These are phyloP conservation scores for Vireo altiloquus DNA, from an alignment of 2,113 vertebrate genomes.

Conservation along the genomic window DNA sequence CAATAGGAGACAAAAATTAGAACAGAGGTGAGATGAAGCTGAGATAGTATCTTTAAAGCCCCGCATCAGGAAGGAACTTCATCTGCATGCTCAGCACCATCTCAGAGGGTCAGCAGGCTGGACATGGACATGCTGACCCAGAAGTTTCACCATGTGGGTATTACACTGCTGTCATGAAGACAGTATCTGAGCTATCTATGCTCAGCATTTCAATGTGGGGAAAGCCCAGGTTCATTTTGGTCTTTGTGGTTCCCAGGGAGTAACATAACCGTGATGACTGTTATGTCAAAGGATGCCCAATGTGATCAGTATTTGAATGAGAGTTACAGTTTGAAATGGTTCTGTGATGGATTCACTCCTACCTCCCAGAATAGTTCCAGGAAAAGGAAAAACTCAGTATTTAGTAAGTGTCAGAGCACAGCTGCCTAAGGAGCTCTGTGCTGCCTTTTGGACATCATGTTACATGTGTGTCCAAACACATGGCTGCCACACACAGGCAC, in stretches of 20 bases:
- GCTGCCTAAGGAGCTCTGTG: neutral
- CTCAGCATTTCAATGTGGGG: neutral
- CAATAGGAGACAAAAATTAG: neutral
- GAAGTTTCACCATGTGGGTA: neutral
- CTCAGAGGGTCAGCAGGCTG: neutral
- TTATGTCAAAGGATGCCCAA: neutral
- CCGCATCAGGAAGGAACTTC: neutral
- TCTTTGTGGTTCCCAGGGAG: neutral
- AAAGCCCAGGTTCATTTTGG: neutral
- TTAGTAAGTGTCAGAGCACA: neutral
- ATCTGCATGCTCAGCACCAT: rapidly evolving
- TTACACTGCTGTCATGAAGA: neutral
- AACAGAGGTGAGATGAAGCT: neutral
- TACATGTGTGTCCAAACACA: rapidly evolving
- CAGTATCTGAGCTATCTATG: neutral
- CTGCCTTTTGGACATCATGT: neutral
- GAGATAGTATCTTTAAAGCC: neutral
- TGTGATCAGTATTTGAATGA: neutral
- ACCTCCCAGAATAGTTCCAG: neutral
- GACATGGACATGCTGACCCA: neutral
- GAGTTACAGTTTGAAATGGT: neutral
- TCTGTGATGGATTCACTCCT: neutral
- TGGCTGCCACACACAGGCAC: neutral
- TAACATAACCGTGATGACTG: too few species aligned
- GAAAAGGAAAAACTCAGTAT: neutral